Conservation (phyloP, 1,140 invertebrate genomes). For the Saccostrea echinata region DNA sequence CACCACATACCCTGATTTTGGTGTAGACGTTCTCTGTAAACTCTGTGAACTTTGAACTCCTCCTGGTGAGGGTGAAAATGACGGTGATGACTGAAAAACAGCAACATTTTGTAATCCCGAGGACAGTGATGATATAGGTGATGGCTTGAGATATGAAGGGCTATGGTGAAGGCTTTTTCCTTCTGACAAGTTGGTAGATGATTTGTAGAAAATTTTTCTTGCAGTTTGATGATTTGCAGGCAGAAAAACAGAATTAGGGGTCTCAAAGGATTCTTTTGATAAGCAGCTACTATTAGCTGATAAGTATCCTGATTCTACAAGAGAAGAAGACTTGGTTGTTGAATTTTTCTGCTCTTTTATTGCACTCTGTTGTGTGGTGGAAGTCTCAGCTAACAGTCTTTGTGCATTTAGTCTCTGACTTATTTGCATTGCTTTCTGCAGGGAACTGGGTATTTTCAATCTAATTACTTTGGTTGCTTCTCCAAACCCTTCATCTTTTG, state of each 20-base stretch:
- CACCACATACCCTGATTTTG: constrained; percentile 33
- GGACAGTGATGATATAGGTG: constrained; percentile 52
- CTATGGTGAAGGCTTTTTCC: neutral
- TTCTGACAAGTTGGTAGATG: neutral
- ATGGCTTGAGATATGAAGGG: constrained; percentile 19
- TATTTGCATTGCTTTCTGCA: constrained; percentile 27
- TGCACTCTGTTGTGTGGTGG: neutral
- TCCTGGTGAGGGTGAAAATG: neutral
- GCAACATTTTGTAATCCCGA: constrained; percentile 45
- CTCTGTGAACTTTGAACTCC: neutral
- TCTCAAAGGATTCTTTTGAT: constrained; percentile 38
- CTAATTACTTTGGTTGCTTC: constrained; percentile 19
- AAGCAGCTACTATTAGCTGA: constrained; percentile 16
- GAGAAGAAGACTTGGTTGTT: neutral
- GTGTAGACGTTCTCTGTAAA: constrained; percentile 25
- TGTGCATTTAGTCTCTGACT: constrained; percentile 16
- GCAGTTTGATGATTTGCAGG: constrained; percentile 40
- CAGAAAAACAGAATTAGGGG: constrained; percentile 35
- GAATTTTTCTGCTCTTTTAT: neutral
- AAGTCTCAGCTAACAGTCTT: neutral
- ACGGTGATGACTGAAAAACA: constrained; percentile 48
- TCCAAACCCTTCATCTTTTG: constrained; percentile 15
- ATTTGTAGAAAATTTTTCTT: constrained; percentile 48
- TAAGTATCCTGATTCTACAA: constrained; percentile 7
- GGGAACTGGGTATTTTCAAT: constrained; percentile 16